These are phyloP conservation scores for Rhadina sibilatrix DNA, from an alignment of 2,113 vertebrate genomes.

Conservation along the genomic window DNA sequence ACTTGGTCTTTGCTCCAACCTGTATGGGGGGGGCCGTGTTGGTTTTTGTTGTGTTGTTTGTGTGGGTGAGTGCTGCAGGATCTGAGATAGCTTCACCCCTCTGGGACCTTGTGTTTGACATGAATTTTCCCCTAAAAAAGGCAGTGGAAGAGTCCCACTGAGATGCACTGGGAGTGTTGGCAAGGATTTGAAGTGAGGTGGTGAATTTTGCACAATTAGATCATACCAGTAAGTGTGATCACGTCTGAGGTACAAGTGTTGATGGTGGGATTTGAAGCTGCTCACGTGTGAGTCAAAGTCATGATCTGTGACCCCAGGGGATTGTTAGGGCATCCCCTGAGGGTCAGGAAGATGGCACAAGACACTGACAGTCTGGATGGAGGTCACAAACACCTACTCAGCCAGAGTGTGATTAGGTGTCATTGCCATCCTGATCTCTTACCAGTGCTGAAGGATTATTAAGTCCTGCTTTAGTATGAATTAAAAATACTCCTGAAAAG, in stretches of 20 bases:
- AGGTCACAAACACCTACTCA: background rate
- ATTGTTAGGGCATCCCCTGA: background rate
- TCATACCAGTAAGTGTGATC: background rate
- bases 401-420: background rate
- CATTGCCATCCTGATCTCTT: background rate
- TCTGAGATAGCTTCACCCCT: background rate
- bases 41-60: background rate
- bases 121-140: background rate
- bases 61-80: background rate
- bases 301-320: background rate
- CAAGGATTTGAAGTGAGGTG: background rate
- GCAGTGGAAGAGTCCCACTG: rapidly evolving
- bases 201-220: background rate
- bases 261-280: background rate
- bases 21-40: rapidly evolving
- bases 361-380: rapidly evolving
- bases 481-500: background rate
- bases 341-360: background rate
- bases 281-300: background rate
- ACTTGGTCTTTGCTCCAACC: background rate
- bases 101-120: background rate
- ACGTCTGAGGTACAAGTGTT: rapidly evolving
- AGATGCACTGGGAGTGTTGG: background rate
- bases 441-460: background rate
- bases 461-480: background rate